Evolutionary conservation across 1,140 invertebrate species (phyloP).

Genomic region (Solenopsis invicta): DNA sequence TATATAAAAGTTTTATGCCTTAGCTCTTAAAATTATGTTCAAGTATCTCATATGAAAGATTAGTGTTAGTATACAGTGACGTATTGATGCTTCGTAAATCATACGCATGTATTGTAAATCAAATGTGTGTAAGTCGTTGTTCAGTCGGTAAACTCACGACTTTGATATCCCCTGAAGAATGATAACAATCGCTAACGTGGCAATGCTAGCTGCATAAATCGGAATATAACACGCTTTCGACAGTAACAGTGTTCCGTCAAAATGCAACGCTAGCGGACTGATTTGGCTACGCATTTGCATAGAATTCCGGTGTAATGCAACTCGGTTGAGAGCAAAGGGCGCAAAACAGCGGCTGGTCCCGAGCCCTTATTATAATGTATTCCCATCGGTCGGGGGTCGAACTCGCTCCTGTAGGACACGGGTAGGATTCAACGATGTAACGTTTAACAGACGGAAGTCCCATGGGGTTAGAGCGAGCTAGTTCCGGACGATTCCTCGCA

Average conservation of each 20-base stretch:
- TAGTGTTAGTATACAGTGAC: no score
- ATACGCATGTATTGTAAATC: no score
- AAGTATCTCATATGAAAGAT: no score
- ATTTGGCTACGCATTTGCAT: conserved; percentile 54
- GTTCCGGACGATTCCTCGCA: conserved; percentile 58
- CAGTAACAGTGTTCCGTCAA: conserved; percentile 2
- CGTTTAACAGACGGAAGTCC: conserved; percentile 74
- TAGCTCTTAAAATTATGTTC: no score
- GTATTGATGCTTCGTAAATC: no score
- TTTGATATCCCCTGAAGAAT: no score
- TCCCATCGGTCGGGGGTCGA: conserved; percentile 68
- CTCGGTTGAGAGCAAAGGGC: conserved; percentile 17
- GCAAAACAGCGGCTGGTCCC: conserved; percentile 49
- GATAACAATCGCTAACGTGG: no score
- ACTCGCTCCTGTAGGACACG: conserved; percentile 49
- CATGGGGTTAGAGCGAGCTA: conserved; percentile 65
- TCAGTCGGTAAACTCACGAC: no score
- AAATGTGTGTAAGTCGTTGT: no score
- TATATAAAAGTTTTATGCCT: no score
- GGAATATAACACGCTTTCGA: neutral
- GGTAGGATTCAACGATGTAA: conserved; percentile 69
- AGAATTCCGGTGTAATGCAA: conserved; percentile 54
- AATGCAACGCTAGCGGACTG: conserved; percentile 5
- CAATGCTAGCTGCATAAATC: neutral
- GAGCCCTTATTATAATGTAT: conserved; percentile 75